Evolutionary conservation across 2,888 invertebrate genomes (phyloP).

Genomic region (Clunio marinus): DNA sequence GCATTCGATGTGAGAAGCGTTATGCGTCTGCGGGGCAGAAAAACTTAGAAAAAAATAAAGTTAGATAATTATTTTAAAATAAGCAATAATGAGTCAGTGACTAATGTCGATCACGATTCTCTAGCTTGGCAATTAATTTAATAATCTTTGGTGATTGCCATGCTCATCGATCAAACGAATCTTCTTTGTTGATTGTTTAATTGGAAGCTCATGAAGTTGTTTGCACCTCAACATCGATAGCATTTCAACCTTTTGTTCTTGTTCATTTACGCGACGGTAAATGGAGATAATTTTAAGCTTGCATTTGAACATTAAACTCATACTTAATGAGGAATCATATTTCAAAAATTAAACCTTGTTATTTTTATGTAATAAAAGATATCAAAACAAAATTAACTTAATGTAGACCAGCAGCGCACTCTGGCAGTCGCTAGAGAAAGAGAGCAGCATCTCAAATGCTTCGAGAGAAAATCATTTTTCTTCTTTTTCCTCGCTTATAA

Average conservation of each 20-base stretch:
- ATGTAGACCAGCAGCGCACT: constrained; percentile 31
- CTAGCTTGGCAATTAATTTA: background rate
- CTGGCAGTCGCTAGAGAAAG: constrained; percentile 14
- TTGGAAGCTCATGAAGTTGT: background rate
- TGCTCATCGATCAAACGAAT: background rate
- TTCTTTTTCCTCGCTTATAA: background rate
- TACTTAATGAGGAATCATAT: background rate
- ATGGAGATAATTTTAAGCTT: background rate
- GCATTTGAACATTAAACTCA: background rate
- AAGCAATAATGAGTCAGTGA: too few species aligned
- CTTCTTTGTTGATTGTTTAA: background rate
- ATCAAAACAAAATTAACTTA: too few species aligned
- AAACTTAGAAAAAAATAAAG: background rate
- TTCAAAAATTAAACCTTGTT: too few species aligned
- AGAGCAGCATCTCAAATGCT: background rate
- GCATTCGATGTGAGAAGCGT: background rate
- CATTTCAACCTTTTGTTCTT: background rate
- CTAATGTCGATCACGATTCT: background rate
- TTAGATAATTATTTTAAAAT: too few species aligned
- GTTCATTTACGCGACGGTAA: background rate
- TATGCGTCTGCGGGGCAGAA: constrained; percentile 14
- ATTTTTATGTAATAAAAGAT: too few species aligned
- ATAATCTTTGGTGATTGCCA: background rate
- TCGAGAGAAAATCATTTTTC: background rate
- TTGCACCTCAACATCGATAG: background rate